phyloP scores from a whole-genome alignment of 2,888 invertebrate genomes.

The Spodoptera exigua region DNA sequence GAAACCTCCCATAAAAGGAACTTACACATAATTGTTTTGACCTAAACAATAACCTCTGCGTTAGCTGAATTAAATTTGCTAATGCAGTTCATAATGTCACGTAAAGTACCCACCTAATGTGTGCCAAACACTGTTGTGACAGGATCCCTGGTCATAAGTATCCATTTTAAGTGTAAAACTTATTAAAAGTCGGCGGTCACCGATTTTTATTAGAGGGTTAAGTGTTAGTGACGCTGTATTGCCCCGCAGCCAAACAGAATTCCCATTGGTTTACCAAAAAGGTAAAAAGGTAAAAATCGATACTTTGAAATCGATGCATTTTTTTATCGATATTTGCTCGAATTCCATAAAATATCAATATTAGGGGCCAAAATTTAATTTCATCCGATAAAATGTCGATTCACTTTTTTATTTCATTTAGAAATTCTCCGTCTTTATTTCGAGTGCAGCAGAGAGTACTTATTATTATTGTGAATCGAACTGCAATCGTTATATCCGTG shows the following conservation, averaged over 20 bases:
- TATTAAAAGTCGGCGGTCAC: constrained; percentile 57
- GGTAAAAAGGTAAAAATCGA: constrained; percentile 35
- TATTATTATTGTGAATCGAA: too few relatives aligned
- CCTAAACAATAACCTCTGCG: constrained; percentile 62
- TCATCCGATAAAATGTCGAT: constrained; percentile 7
- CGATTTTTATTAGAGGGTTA: constrained; percentile 71
- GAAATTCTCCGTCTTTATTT: too few relatives aligned
- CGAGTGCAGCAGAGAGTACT: too few relatives aligned
- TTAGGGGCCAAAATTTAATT: constrained; percentile 37
- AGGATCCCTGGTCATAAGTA: constrained; percentile 62
- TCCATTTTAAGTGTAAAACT: constrained; percentile 64
- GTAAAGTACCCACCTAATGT: constrained; percentile 76
- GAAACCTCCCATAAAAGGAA: constrained; percentile 55
- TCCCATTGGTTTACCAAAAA: constrained; percentile 42
- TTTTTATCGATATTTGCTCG: constrained; percentile 35
- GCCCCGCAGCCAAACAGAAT: constrained; percentile 21
- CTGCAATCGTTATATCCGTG: not conserved
- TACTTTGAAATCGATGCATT: constrained; percentile 25
- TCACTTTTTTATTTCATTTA: too few relatives aligned
- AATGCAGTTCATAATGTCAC: constrained; percentile 70
- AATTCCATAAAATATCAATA: constrained; percentile 41
- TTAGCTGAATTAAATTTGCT: constrained; percentile 69
- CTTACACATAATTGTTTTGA: constrained; percentile 56
- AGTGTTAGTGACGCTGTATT: constrained; percentile 58
- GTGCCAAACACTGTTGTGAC: constrained; percentile 65